Conservation (phyloP, 1,140 invertebrate genomes). For the Tribolium madens region DNA sequence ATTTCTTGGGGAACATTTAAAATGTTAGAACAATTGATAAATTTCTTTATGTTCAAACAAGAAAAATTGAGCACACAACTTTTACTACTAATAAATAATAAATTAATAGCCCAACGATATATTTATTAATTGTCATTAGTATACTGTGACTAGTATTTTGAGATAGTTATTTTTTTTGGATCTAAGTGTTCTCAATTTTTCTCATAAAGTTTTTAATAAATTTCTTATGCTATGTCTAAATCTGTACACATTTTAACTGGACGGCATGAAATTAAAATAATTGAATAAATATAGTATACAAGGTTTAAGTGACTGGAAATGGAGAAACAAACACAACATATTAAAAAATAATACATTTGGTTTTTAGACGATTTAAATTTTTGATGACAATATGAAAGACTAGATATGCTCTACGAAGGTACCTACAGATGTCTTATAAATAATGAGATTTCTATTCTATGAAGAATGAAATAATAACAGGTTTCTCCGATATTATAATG, state of each 20-base stretch:
- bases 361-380: not conserved
- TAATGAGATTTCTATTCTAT: conserved; percentile 23
- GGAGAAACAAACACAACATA: conserved; percentile 4
- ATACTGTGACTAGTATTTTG: not conserved
- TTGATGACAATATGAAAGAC: conserved; percentile 20
- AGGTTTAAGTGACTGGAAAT: not conserved
- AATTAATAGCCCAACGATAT: not conserved
- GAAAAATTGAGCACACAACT: not conserved
- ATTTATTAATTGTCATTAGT: not conserved
- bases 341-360: not conserved
- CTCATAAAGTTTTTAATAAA: not conserved
- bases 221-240: conserved; percentile 3
- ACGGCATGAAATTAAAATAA: conserved; percentile 27
- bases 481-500: no score
- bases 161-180: not conserved
- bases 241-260: conserved; percentile 13
- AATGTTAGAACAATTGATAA: not conserved
- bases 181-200: not conserved
- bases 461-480: not conserved
- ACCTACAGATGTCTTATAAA: not conserved
- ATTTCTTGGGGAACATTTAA: conserved; percentile 1
- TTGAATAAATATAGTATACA: conserved; percentile 12
- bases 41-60: not conserved
- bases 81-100: not conserved
- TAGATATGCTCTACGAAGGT: conserved; percentile 31